These are phyloP conservation scores for Neolamprologus falcicula DNA, from an alignment of 2,113 vertebrate genomes.

Conservation along the genomic window DNA sequence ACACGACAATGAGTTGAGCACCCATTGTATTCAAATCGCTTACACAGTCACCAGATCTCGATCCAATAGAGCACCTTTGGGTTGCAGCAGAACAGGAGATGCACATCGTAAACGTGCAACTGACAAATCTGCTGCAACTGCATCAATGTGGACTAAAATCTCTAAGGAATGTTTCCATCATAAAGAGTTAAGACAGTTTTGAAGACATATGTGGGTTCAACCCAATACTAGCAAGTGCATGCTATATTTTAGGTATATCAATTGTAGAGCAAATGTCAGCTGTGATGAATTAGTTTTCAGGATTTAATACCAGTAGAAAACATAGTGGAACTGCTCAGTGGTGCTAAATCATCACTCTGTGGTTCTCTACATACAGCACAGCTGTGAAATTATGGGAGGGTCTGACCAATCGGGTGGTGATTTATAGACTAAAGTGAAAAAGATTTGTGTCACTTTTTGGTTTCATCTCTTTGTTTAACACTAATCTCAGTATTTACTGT, in stretches of 20 bases:
- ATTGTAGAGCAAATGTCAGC: neutral
- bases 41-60: neutral
- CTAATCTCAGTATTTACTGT: neutral
- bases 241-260: neutral
- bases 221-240: neutral
- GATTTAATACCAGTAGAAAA: neutral
- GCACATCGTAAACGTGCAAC: neutral
- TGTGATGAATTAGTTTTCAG: neutral
- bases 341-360: neutral
- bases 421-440: neutral
- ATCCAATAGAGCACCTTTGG: neutral
- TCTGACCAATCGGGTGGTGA: neutral
- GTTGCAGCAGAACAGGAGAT: neutral
- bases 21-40: neutral
- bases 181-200: neutral
- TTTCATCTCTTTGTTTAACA: neutral
- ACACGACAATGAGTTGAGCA: neutral
- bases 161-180: neutral
- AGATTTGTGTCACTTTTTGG: neutral
- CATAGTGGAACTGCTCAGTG: neutral
- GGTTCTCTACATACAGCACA: neutral
- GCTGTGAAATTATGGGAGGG: neutral
- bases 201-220: neutral
- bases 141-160: neutral
- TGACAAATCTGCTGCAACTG: neutral